Conservation (phyloP, 23 tunicate genomes). For the Halocynthia roretzi region DNA sequence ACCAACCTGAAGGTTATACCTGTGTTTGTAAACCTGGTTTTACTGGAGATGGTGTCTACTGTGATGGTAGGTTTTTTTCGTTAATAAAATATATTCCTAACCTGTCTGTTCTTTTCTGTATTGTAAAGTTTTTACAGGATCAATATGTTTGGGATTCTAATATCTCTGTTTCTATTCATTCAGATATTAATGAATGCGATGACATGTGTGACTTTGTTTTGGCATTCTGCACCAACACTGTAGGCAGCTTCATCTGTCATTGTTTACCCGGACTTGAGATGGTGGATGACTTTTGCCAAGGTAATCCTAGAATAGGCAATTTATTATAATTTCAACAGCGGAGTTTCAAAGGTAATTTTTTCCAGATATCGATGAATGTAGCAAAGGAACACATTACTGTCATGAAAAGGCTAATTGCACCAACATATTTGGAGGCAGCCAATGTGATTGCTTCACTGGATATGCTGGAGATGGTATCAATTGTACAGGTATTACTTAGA, state of each 20-base stretch:
- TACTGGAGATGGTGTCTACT: slow-evolving; percentile 3
- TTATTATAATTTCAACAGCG: too few relatives aligned
- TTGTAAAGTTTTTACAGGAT: too few relatives aligned
- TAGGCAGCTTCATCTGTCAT: slow-evolving; percentile 24
- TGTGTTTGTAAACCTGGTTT: slow-evolving; percentile 30
- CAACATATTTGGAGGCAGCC: slow-evolving; percentile 6
- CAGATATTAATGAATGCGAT: too few relatives aligned
- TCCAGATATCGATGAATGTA: slow-evolving; percentile 23
- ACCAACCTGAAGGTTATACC: slow-evolving; percentile 24
- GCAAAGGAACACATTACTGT: not conserved
- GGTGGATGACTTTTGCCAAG: not conserved
- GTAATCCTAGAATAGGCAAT: too few relatives aligned
- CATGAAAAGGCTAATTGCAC: slow-evolving; percentile 12
- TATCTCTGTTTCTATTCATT: too few relatives aligned
- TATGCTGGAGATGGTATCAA: slow-evolving; percentile 2
- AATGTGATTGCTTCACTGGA: slow-evolving; percentile 10
- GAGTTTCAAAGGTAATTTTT: not conserved
- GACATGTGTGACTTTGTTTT: too few relatives aligned
- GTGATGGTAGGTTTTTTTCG: not conserved
- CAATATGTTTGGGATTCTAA: too few relatives aligned
- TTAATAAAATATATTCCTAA: too few relatives aligned
- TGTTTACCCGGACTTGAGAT: slow-evolving; percentile 17
- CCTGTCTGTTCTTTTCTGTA: too few relatives aligned
- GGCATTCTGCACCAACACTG: slow-evolving; percentile 4
- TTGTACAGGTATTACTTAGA: slow-evolving; percentile 3